Evolutionary conservation across 2,888 invertebrate species (phyloP), one percentile per base, ranked within the genome.

Genomic region (Agrilus mali): DNA sequence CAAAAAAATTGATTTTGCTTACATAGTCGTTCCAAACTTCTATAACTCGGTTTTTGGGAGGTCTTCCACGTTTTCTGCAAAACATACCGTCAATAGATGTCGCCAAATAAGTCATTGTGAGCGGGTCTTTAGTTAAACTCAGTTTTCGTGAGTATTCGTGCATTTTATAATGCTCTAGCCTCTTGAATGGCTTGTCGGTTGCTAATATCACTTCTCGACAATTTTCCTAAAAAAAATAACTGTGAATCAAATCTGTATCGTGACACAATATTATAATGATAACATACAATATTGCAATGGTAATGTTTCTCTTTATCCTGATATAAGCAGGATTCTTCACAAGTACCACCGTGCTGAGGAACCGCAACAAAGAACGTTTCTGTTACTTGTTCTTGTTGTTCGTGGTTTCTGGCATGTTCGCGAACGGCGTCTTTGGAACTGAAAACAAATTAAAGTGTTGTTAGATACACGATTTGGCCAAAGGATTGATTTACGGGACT

Each of bases 11-110:
- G 37, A 22, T 49, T 34, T 35, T 52, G 74, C 79, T 78, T 69
- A 82, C 81, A 61, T 82, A 84, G 57, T 83, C 86, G 53, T 83
- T 84, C 80, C 88, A 89, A 48, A 89, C 87, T 74, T 92, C 90
- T 34, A 92, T 89, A 12, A 92, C 84, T 1, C 92, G 78, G 64
- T 95, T 95, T 70, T 96, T 96, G 12, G 95, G 95, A n/a, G 96
- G 96, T 47, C 96, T 74, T 36, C 96, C 95, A 27, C 95, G 75
- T 59, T 94, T 92, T 47, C 93, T 76, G 63, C 89, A 84, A 61
- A 92, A 92, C 79, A 93, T 87, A 41, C 89, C 89, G 64, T 93
- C 92, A 53, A 90, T 77, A 32, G 86, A 84, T 48, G 82, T 85
- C 5, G 80, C 76, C 27, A 75, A 55, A 53, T 76, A 75, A 1